A percentile compares a stretch with the other conserved stretches of the same genome.
Evolutionary conservation across 2,113 vertebrate species (phyloP).

Genomic region (Girardinichthys multiradiatus): DNA sequence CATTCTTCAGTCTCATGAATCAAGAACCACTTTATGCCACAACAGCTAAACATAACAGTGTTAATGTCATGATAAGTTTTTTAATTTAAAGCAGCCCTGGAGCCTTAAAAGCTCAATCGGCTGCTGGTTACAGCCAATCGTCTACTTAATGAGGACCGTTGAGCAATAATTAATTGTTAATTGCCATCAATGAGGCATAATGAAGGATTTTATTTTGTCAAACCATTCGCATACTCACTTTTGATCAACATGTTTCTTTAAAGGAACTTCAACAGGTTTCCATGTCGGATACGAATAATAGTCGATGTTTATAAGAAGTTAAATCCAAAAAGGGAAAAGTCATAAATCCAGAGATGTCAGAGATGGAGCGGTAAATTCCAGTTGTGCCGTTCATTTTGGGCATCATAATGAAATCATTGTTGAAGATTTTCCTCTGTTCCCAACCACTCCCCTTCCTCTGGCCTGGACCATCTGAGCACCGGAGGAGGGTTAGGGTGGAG

Average conservation of each 20-base stretch:
- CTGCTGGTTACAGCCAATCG: background rate
- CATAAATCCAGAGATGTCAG: conserved; percentile 18
- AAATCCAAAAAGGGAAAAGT: conserved; percentile 36
- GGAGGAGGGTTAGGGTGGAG: background rate
- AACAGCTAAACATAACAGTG: background rate
- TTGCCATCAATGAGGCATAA: background rate
- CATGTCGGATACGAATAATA: conserved; percentile 16
- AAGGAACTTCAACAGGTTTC: conserved; percentile 41
- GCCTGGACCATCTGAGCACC: conserved; percentile 59
- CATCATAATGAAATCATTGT: conserved; percentile 67
- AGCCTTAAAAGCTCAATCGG: background rate
- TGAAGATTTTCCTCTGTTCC: conserved; percentile 42
- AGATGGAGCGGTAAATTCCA: background rate
- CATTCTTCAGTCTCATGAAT: conserved; percentile 24
- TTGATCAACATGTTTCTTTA: conserved; percentile 72
- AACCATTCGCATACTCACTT: conserved; percentile 71
- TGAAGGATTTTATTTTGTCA: background rate
- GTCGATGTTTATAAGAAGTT: background rate
- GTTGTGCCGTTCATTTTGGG: conserved; percentile 40
- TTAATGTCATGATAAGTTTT: background rate
- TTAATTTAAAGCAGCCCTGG: background rate
- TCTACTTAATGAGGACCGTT: background rate
- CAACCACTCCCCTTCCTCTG: conserved; percentile 66
- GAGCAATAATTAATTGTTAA: background rate
- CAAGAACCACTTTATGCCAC: background rate